These are phyloP conservation scores for Nematostella vectensis DNA, from an alignment of 92 coral and sea anemone species.

Conservation along the genomic window DNA sequence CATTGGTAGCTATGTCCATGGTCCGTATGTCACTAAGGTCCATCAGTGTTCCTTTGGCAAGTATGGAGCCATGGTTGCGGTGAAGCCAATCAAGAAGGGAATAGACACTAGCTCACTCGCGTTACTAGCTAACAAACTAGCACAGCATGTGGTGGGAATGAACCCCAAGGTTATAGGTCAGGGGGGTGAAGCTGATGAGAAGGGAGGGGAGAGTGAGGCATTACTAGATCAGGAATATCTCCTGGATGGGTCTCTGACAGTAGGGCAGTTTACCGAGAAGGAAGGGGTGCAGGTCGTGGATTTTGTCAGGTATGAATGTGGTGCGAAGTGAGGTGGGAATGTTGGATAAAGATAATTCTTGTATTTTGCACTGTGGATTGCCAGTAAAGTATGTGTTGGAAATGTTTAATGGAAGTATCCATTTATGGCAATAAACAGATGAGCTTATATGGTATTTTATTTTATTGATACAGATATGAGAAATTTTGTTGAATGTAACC, in stretches of 20 bases:
- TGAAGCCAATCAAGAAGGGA: constrained; percentile 24
- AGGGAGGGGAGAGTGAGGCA: constrained; percentile 21
- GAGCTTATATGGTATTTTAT: too few species aligned
- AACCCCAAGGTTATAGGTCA: constrained; percentile 60
- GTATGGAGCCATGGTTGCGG: constrained; percentile 74
- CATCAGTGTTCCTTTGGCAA: constrained; percentile 71
- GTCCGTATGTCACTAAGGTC: constrained; percentile 52
- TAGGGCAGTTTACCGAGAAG: constrained; percentile 54
- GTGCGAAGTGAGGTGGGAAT: constrained; percentile 31
- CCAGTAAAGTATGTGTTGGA: too few species aligned
- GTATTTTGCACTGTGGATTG: too few species aligned
- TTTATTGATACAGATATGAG: too few species aligned
- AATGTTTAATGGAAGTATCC: too few species aligned
- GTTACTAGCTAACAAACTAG: constrained; percentile 48
- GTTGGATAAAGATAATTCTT: too few species aligned
- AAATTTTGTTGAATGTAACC: too few species aligned
- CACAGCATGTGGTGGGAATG: constrained; percentile 93
- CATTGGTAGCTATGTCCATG: constrained; percentile 81
- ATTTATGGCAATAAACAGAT: too few species aligned
- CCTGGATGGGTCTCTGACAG: constrained; percentile 55
- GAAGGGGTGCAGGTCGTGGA: constrained; percentile 66
- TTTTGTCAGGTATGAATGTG: constrained; percentile 89
- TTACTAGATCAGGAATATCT: constrained; percentile 79
- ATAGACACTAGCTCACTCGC: constrained; percentile 9
- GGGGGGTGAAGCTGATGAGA: constrained; percentile 19